These are phyloP conservation scores for Hyphantria cunea DNA, from an alignment of 1,140 invertebrate species.

Conservation along the genomic window DNA sequence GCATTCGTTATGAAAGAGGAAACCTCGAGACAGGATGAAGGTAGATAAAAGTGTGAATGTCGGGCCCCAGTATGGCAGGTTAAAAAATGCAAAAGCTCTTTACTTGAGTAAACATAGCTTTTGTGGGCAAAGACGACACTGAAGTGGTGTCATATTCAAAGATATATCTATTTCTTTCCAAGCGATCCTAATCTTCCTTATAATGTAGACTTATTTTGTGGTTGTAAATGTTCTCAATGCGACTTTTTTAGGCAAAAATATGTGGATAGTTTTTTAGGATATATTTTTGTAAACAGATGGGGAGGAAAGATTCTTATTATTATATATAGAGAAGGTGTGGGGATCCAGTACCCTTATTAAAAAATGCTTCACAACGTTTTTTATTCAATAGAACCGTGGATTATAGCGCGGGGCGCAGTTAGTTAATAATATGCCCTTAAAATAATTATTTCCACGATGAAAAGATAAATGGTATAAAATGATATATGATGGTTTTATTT, in stretches of 20 bases:
- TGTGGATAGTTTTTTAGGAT: neutral
- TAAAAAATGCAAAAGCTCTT: conserved; percentile 65
- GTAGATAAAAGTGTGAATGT: conserved; percentile 4
- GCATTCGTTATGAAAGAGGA: conserved; percentile 1
- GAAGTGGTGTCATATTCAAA: conserved; percentile 2
- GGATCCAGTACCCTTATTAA: no score
- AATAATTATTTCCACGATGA: no score
- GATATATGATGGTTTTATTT: no score
- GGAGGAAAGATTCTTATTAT: no score
- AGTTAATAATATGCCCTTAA: no score
- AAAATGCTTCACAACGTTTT: no score
- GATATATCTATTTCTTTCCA: conserved; percentile 1
- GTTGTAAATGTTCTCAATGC: neutral
- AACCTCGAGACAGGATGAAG: neutral
- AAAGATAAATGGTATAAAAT: no score
- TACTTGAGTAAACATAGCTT: conserved; percentile 56
- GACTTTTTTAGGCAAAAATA: no score
- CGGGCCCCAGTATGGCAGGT: conserved; percentile 28
- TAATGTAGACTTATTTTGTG: neutral
- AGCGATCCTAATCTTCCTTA: neutral
- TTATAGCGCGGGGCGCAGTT: no score
- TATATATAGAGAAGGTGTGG: no score
- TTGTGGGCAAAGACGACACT: conserved; percentile 36
- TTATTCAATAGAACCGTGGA: no score
- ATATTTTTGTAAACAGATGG: no score